Base-by-base conservation (phyloP, 2,113 vertebrate genomes). In the Kobus ellipsiprymnus region DNA sequence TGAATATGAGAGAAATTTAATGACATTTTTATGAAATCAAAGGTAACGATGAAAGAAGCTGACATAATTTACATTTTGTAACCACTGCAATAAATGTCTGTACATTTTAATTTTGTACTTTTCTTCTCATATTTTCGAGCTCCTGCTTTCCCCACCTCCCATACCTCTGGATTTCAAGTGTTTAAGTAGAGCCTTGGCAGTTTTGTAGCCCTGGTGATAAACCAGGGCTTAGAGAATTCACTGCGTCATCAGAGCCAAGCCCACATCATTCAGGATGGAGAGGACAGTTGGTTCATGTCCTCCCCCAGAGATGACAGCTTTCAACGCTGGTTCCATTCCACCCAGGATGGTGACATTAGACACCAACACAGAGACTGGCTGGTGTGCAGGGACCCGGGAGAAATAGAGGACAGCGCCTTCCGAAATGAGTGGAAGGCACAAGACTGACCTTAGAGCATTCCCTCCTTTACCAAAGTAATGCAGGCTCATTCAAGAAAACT, bases 41-140 rank as follows among this genome's bases (percentile, higher is more conserved):
- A 84, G 83, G 19, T 62, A 80, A 40, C 0, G 21, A 74, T 71
- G 40, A 84, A 96, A 46, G 59, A 17, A 93, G 50, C 11, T 54
- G 29, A 64, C 25, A 36, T 67, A 5, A 59, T 82, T 77, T 91
- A 81, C 74, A 78, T 95, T 64, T 57, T 46, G 54, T 40, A 59
- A 30, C 9, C 54, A 94, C 2, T 57, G 40, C 55, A 64, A 67
- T 44, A 90, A 80, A 71, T 62, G 81, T 40, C 40, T 52, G 33
- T 71, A 57, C 33, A 30, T 85, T 96, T 97, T 74, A 52, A 57
- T 86, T 86, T 87, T 92, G 50, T 12, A 54, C 19, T 40, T 84
- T 90, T 91, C 36, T 59, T 91, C 21, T 57, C 54, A 12, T 57
- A 13, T 85, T 90, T 86, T 77, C 5, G 54, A 77, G 15, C 25